phyloP scores from a whole-genome alignment of 2,113 vertebrate species.

The Montifringilla adamsi region DNA sequence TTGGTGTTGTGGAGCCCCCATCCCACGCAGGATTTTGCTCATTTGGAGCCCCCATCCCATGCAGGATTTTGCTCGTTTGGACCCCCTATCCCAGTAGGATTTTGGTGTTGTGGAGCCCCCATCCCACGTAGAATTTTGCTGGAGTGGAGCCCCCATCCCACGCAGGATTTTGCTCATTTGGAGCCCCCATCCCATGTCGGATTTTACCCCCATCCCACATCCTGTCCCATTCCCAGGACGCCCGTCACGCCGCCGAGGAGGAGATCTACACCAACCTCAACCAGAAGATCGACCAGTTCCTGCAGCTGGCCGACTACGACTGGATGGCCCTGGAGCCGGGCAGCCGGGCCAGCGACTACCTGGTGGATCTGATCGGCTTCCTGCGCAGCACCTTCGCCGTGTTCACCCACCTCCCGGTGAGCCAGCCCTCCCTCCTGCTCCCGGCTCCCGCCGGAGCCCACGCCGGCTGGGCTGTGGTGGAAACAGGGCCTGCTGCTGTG shows the following conservation, averaged over 20 bases:
- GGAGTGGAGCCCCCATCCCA: not conserved
- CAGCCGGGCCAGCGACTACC: slow-evolving; percentile 86
- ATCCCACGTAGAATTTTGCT: not conserved
- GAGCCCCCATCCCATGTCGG: not conserved
- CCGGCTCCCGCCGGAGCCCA: slow-evolving; percentile 37
- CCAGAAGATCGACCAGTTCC: slow-evolving; percentile 97
- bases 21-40: fast-evolving
- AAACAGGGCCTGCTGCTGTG: fast-evolving
- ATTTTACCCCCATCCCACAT: fast-evolving
- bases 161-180: too few species aligned
- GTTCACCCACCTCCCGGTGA: slow-evolving; percentile 94
- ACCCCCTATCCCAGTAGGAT: too few species aligned
- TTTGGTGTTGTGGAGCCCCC: not conserved
- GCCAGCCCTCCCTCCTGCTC: not conserved
- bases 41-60: not conserved
- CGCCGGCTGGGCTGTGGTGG: fast-evolving
- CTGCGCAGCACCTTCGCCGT: slow-evolving; percentile 94
- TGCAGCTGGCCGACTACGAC: slow-evolving; percentile 95
- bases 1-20: not conserved
- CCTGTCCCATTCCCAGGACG: slow-evolving; percentile 72
- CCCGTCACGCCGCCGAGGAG: slow-evolving; percentile 93
- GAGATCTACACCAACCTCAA: slow-evolving; percentile 98
- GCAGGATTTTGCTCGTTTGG: too few species aligned
- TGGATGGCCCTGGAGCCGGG: slow-evolving; percentile 83
- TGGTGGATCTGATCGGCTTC: slow-evolving; percentile 92